Percentiles rank a stretch among this genome's conserved stretches.
Conservation (phyloP, 2,888 invertebrate species). For the Sturmia bella region DNA sequence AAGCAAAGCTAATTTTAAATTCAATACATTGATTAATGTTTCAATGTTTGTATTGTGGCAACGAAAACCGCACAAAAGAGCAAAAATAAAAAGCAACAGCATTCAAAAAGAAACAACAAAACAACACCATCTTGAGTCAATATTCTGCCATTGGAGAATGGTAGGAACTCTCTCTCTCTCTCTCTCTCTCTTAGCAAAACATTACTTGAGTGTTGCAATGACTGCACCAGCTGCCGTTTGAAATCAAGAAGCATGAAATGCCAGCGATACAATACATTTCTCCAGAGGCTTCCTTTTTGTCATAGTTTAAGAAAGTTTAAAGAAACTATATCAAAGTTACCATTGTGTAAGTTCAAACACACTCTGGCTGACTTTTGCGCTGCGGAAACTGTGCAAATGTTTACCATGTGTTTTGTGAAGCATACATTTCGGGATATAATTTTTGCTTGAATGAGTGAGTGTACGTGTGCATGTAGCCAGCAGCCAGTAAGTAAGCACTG, state of each 20-base stretch:
- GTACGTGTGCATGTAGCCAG: not conserved
- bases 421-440: slow-evolving; percentile 1
- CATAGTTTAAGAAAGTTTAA: not conserved
- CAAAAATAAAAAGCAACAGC: not conserved
- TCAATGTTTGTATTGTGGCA: slow-evolving; percentile 27
- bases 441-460: not conserved
- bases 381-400: slow-evolving; percentile 1
- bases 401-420: slow-evolving; percentile 5
- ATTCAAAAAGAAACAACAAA: too few relatives aligned
- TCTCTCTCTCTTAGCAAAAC: not conserved
- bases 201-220: not conserved
- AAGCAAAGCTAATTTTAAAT: slow-evolving; percentile 30
- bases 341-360: slow-evolving; percentile 12
- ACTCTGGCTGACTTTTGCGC: slow-evolving; percentile 3
- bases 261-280: not conserved
- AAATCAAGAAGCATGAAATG: not conserved
- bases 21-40: slow-evolving; percentile 48
- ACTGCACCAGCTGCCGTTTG: not conserved
- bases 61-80: not conserved
- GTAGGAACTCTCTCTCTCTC: too few relatives aligned
- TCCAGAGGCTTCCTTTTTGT: slow-evolving; percentile 19
- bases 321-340: slow-evolving; percentile 12
- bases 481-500: not conserved
- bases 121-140: slow-evolving; percentile 4
- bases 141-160: not conserved